phyloP scores from a whole-genome alignment of 2,797 vertebrate genomes.

The Astyanax mexicanus region DNA sequence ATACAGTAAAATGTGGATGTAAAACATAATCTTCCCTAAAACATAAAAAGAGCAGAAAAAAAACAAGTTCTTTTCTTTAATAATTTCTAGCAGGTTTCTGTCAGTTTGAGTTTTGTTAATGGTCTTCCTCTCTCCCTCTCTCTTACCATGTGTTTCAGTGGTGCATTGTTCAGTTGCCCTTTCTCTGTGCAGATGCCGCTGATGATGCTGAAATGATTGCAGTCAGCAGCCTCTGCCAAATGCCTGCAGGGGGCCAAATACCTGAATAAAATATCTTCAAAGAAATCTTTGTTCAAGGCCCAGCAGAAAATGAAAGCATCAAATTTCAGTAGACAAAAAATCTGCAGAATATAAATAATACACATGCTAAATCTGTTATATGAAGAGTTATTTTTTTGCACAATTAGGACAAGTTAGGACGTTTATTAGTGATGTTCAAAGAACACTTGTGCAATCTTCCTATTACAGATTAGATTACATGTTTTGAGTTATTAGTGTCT shows the following conservation, averaged over 20 bases:
- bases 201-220: conserved; percentile 58
- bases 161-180: conserved; percentile 31
- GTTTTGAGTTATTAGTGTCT: neutral
- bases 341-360: conserved; percentile 36
- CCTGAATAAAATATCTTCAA: conserved; percentile 55
- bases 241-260: conserved; percentile 53
- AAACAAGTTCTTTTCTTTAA: too few relatives aligned
- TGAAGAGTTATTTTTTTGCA: neutral
- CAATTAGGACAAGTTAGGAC: too few relatives aligned
- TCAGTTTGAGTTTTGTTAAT: neutral
- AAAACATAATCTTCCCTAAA: too few relatives aligned
- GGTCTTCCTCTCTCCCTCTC: neutral
- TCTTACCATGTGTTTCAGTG: neutral
- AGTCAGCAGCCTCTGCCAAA: conserved; percentile 48
- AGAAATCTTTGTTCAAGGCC: conserved; percentile 47
- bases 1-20: too few relatives aligned
- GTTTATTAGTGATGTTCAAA: neutral
- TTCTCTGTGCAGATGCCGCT: conserved; percentile 22
- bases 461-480: neutral
- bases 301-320: conserved; percentile 32
- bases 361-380: conserved; percentile 14
- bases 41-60: too few relatives aligned
- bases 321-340: conserved; percentile 10
- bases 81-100: neutral
- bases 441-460: neutral